phyloP scores from a whole-genome alignment of 1,140 invertebrate genomes.

The Diuraphis noxia region DNA sequence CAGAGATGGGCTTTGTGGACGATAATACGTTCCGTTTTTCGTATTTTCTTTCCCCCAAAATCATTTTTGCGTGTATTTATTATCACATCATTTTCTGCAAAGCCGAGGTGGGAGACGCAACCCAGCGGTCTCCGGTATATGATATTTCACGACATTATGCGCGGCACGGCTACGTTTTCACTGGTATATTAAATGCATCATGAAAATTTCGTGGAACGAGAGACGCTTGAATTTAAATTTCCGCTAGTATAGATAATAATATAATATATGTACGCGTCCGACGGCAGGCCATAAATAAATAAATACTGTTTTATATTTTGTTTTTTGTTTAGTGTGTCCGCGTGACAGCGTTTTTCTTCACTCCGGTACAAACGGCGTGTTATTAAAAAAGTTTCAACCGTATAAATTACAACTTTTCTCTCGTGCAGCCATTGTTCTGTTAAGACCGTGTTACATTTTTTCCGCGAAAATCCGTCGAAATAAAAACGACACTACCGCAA shows the following conservation, averaged over 20 bases:
- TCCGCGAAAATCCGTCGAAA: not conserved
- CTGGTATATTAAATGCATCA: too few relatives aligned
- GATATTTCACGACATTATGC: not conserved
- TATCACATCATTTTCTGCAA: not conserved
- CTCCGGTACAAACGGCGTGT: not conserved
- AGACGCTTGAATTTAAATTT: constrained; percentile 3
- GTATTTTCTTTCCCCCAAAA: not conserved
- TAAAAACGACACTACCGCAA: not conserved
- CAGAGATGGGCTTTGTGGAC: not conserved
- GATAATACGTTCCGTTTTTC: not conserved
- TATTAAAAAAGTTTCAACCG: constrained; percentile 43
- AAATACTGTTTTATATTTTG: constrained; percentile 23
- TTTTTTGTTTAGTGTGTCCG: not conserved
- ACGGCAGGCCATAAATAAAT: not conserved
- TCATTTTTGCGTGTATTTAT: not conserved
- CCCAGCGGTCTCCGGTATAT: not conserved
- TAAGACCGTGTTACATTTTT: not conserved
- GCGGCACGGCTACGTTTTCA: not conserved
- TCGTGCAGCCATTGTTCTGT: not conserved
- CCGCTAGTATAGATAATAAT: not conserved
- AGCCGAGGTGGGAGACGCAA: not conserved
- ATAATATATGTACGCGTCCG: not conserved
- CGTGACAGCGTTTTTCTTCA: not conserved
- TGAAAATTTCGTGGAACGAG: not conserved
- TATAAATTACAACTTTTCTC: constrained; percentile 5